phyloP scores from a whole-genome alignment of 2,797 vertebrate genomes.

The Caiman crocodilus region DNA sequence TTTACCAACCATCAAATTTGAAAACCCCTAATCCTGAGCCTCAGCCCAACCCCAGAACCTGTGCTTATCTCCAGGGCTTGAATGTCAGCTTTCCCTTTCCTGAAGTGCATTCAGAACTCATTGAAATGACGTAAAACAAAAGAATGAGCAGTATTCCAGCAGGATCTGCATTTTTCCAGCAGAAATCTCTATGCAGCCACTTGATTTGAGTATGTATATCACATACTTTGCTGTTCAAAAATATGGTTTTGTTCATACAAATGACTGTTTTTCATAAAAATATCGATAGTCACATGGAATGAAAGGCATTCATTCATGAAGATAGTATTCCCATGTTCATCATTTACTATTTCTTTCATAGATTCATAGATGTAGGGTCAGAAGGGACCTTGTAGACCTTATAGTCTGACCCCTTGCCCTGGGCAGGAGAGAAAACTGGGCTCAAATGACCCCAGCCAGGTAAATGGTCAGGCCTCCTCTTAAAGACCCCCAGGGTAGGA shows the following conservation, averaged over 20 bases:
- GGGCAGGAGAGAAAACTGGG: no score
- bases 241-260: neutral
- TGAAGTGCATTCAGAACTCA: neutral
- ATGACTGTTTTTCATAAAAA: neutral
- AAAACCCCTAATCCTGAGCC: neutral
- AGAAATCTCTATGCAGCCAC: neutral
- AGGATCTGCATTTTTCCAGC: no score
- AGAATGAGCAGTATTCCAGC: neutral
- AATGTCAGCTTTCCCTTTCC: accelerated
- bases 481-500: no score
- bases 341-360: neutral
- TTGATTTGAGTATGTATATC: neutral
- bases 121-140: neutral
- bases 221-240: neutral
- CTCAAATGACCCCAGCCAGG: no score
- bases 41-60: neutral
- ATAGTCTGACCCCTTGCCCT: no score
- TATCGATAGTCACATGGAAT: neutral
- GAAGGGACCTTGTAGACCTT: no score
- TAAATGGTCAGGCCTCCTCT: no score
- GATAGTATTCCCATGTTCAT: neutral
- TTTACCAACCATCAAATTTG: no score
- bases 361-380: no score
- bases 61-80: neutral
- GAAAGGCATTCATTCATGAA: neutral